These are phyloP conservation scores for Furcula furcula DNA, from an alignment of 2,888 invertebrate genomes.

Conservation along the genomic window DNA sequence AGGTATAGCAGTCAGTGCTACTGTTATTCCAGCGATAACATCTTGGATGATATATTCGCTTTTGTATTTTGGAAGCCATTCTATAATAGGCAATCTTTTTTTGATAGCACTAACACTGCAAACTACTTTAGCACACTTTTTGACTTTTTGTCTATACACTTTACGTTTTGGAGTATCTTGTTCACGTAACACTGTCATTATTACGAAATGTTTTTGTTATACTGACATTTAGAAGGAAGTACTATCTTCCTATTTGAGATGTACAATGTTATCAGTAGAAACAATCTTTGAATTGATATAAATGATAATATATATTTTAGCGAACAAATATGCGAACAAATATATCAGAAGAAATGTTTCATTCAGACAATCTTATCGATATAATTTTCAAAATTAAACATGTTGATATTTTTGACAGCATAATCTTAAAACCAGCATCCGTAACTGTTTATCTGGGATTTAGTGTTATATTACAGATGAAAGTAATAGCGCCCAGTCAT, in stretches of 20 bases:
- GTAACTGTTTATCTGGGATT: too few species aligned
- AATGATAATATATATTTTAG: too few species aligned
- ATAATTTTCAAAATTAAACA: too few species aligned
- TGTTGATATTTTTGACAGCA: too few species aligned
- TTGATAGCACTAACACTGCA: constrained; percentile 68
- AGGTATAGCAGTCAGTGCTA: constrained; percentile 91
- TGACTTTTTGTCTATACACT: constrained; percentile 29
- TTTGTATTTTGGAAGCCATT: constrained; percentile 89
- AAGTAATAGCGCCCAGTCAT: too few species aligned
- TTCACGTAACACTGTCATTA: constrained; percentile 5
- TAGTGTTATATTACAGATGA: too few species aligned
- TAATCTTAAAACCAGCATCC: too few species aligned
- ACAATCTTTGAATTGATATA: neutral
- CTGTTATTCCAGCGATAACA: constrained; percentile 91
- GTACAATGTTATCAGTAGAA: neutral
- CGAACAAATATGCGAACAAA: too few species aligned
- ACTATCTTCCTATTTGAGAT: neutral
- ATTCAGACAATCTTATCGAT: too few species aligned
- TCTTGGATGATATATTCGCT: constrained; percentile 86
- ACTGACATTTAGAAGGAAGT: neutral
- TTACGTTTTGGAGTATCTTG: constrained; percentile 21
- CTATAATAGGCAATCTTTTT: constrained; percentile 84
- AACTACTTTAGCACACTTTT: constrained; percentile 44
- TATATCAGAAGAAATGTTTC: too few species aligned
- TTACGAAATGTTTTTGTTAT: constrained; percentile 8